Evolutionary conservation across 92 coral and sea anemone species (phyloP), one percentile per base, ranked within the genome.

Genomic region (Paramuricea clavata): DNA sequence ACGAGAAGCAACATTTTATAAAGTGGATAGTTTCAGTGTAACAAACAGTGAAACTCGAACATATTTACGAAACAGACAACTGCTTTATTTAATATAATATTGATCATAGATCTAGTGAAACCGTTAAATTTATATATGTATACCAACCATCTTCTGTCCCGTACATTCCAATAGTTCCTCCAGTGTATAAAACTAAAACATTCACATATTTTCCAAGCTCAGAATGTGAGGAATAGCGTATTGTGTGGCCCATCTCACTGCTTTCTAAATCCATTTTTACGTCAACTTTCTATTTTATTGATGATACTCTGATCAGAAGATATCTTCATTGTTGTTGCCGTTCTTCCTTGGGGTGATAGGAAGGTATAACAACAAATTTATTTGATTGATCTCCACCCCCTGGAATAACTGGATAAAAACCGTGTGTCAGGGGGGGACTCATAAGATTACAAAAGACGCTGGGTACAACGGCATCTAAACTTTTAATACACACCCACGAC

Each of bases 151-250:
- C 89, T 78, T 91, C 91, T 0, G 93, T 95, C 64, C 92, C 88
- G 59, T 94, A 89, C 98, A 95, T 95, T 34, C 98, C 98, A 35
- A 95, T 91, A 39, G 98, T 95, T n/a, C 98, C 98, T 19, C 98
- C 98, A 19, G 98, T 94, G 67, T 95, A 94, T n/a, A 95, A 85
- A 30, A 95, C 98, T 34, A 95, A 85, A 12, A 95, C 98, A 54
- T 76, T 76, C 69, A 22, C 23, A 36, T 52, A 76, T 49, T 76
- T 76, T 31, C 68, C 82, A 0, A 49, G 44, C 6, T 76, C 82
- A 32, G 0, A 27, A 33, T 76, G 43, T 17, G 82, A 76, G 6
- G 82, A 49, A 30, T 76, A 19, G 16, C 82, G 82, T 60, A 76
- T 49, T 15, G 7, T 3, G 10, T 76, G 44, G 3, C 12, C 69